Conservation (phyloP, 2,797 vertebrate genomes). For the Onychomys torridus region DNA sequence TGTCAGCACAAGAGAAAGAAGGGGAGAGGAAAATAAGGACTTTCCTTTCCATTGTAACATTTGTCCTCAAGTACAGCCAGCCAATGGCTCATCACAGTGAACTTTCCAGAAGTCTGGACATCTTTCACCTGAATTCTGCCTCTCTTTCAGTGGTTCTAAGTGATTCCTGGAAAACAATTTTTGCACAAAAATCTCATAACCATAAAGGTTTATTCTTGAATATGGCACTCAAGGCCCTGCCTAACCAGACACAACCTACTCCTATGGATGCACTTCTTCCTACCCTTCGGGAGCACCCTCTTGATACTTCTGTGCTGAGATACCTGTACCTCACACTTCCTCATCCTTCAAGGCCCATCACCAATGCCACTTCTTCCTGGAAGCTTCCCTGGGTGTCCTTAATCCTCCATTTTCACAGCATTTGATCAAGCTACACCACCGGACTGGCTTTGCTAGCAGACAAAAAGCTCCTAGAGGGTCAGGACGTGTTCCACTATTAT, state of each 20-base stretch:
- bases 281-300: background rate
- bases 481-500: background rate
- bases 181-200: background rate
- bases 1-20: background rate
- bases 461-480: background rate
- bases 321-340: background rate
- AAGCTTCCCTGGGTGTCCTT: slow-evolving; percentile 25
- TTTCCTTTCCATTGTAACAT: background rate
- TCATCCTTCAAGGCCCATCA: slow-evolving; percentile 2
- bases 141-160: background rate
- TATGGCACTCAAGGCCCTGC: background rate
- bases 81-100: background rate
- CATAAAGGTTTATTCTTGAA: background rate
- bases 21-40: too few relatives aligned
- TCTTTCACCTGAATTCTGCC: background rate
- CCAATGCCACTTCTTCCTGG: background rate
- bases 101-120: background rate
- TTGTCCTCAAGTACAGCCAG: background rate
- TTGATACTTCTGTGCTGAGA: background rate
- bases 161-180: slow-evolving; percentile 54
- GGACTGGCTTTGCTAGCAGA: background rate
- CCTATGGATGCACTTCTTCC: background rate
- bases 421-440: background rate
- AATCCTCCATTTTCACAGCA: background rate
- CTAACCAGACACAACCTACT: background rate